A percentile compares a stretch with the other conserved stretches of the same genome.
Conservation (phyloP, 30 jellyfish, hydroid and myxozoan genomes). For the Nemopilema nomurai region DNA sequence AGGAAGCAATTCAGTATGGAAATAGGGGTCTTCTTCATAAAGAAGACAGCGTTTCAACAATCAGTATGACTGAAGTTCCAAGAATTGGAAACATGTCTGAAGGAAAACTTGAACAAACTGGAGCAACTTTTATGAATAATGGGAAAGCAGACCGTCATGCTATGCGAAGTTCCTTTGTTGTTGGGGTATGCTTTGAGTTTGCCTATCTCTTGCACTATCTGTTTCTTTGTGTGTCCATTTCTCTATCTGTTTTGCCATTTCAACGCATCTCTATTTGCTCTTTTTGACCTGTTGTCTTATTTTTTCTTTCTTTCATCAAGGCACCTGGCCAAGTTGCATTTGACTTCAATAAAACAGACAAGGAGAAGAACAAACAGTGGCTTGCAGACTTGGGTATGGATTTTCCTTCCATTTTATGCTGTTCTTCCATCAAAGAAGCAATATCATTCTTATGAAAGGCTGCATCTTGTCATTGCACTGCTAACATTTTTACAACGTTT, state of each 20-base stretch:
- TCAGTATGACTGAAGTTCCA: conserved; percentile 25
- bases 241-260: no score
- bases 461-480: not conserved
- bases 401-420: not conserved
- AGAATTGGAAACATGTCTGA: not conserved
- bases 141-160: conserved; percentile 66
- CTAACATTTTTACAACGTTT: not conserved
- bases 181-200: conserved; percentile 40
- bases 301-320: not conserved
- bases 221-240: not conserved
- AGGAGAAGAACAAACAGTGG: conserved; percentile 63
- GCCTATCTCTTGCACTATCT: not conserved
- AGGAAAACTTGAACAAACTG: not conserved
- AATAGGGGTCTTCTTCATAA: not conserved
- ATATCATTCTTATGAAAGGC: not conserved
- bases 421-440: not conserved
- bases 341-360: conserved; percentile 41
- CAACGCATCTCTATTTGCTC: no score
- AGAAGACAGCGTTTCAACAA: conserved; percentile 35
- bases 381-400: conserved; percentile 61
- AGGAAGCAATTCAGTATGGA: not conserved
- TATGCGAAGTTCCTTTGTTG: conserved; percentile 68
- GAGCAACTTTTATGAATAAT: not conserved
- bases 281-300: no score
- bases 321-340: conserved; percentile 72